A percentile compares a stretch with the other conserved stretches of the same genome.
Evolutionary conservation across 2,113 vertebrate species (phyloP).

Genomic region (Pollachius pollachius): DNA sequence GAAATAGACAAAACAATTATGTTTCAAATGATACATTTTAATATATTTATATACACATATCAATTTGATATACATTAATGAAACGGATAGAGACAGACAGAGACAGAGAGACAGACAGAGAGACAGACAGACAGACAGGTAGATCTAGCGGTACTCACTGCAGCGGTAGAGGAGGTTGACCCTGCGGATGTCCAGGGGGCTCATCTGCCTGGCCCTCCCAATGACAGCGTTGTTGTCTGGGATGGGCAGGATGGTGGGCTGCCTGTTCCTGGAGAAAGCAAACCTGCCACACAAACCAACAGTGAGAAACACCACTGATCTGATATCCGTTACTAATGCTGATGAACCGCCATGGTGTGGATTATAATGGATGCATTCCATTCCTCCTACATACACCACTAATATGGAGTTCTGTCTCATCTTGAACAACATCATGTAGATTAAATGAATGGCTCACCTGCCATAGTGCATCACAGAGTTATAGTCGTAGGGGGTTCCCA

Average conservation of each 20-base stretch:
- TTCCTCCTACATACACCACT: too few relatives aligned
- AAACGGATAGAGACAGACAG: too few relatives aligned
- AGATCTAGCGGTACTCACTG: neutral
- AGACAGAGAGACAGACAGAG: too few relatives aligned
- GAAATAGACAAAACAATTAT: too few relatives aligned
- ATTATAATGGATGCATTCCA: too few relatives aligned
- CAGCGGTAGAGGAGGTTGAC: conserved; percentile 1
- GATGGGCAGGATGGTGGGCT: neutral
- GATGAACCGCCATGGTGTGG: neutral
- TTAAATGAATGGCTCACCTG: conserved; percentile 22
- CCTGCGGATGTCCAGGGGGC: neutral
- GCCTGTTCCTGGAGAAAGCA: conserved; percentile 7
- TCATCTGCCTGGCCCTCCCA: neutral
- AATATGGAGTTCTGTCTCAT: too few relatives aligned
- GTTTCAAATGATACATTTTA: too few relatives aligned
- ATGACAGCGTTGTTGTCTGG: neutral
- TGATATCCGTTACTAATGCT: neutral
- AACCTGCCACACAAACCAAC: neutral
- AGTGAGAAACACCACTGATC: neutral
- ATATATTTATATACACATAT: too few relatives aligned
- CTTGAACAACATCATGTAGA: neutral
- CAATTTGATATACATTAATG: too few relatives aligned
- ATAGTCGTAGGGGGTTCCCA: conserved; percentile 54
- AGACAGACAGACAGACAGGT: too few relatives aligned
- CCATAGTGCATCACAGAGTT: conserved; percentile 56